A percentile compares a stretch with the other conserved stretches of the same genome.
phyloP scores from a whole-genome alignment of 2,113 vertebrate genomes.

The Catagonus wagneri region DNA sequence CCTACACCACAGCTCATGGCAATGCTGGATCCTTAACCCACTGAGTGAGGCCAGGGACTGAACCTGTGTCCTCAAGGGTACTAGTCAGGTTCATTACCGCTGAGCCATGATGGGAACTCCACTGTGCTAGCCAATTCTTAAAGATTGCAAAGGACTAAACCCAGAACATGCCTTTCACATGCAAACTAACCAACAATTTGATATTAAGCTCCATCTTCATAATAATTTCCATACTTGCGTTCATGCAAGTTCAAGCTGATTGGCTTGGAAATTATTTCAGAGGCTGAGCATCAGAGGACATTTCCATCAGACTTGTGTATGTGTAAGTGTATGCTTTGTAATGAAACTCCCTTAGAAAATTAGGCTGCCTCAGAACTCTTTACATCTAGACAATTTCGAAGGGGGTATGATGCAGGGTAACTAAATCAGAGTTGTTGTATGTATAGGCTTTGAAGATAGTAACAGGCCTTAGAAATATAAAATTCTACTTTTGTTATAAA shows the following conservation, averaged over 20 bases:
- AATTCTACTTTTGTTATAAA: neutral
- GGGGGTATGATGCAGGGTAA: fast-evolving
- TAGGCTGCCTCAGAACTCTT: neutral
- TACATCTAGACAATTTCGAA: neutral
- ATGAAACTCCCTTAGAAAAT: neutral
- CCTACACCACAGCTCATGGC: too few species aligned
- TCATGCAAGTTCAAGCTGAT: neutral
- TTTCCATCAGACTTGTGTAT: neutral
- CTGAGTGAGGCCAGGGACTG: too few species aligned
- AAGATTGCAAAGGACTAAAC: neutral
- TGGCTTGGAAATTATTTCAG: neutral
- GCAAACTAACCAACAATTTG: neutral
- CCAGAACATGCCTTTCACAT: neutral
- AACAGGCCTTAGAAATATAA: neutral
- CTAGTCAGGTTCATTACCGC: too few species aligned
- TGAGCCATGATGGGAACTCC: too few species aligned
- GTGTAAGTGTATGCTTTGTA: neutral
- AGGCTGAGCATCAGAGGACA: neutral
- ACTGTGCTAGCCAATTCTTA: neutral
- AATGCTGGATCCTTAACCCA: too few species aligned
- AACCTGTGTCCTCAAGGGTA: too few species aligned
- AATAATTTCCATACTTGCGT: neutral
- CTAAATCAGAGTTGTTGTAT: neutral
- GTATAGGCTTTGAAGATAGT: neutral
- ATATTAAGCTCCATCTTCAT: neutral